phyloP scores from a whole-genome alignment of 2,113 vertebrate species.

The Odobenus rosmarus region DNA sequence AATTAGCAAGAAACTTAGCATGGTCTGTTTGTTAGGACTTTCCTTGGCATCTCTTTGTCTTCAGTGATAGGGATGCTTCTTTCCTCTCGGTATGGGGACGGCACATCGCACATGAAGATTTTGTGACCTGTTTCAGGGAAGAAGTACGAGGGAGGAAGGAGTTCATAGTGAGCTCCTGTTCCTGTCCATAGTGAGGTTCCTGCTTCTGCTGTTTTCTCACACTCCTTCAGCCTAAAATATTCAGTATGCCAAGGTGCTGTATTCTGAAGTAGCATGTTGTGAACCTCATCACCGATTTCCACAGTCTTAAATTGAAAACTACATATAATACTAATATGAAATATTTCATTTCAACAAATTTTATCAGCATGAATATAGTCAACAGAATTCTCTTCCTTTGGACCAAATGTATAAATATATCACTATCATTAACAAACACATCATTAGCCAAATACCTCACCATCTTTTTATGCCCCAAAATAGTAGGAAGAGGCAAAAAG shows the following conservation, averaged over 20 bases:
- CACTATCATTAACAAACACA: not conserved
- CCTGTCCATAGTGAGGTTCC: not conserved
- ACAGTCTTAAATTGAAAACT: conserved; percentile 48
- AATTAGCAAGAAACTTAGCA: not conserved
- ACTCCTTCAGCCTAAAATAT: not conserved
- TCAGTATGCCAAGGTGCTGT: not conserved
- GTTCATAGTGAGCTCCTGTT: not conserved
- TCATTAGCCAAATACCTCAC: not conserved
- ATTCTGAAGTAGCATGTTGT: not conserved
- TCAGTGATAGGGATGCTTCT: not conserved
- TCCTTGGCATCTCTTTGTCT: not conserved
- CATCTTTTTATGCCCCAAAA: not conserved
- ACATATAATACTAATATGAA: not conserved
- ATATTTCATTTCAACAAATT: not conserved
- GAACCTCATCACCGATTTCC: not conserved
- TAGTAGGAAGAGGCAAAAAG: not conserved
- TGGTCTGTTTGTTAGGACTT: not conserved
- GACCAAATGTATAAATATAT: not conserved
- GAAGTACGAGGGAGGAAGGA: not conserved
- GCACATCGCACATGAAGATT: not conserved
- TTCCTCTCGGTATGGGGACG: not conserved
- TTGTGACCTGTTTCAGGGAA: not conserved
- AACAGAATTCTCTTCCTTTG: not conserved
- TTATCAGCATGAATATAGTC: not conserved
- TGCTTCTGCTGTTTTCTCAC: not conserved